Evolutionary conservation across 2,888 invertebrate genomes (phyloP).

Genomic region (Globia sparganii): DNA sequence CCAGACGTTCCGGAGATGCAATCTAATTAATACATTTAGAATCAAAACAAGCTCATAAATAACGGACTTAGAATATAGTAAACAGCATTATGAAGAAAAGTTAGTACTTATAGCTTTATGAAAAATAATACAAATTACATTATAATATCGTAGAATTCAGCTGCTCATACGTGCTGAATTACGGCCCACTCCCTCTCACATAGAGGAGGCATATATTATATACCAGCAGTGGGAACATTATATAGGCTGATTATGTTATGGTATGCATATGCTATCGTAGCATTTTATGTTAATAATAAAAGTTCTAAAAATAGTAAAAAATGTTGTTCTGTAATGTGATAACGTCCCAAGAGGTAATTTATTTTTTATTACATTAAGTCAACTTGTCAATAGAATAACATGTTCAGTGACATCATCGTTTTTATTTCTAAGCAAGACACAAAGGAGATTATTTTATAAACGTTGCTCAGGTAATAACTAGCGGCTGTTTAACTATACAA

Average conservation of each 20-base stretch:
- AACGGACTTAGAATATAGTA: not conserved
- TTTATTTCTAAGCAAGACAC: not conserved
- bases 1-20: not conserved
- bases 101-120: not conserved
- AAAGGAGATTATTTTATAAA: too few species aligned
- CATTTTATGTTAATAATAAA: not conserved
- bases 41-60: constrained; percentile 32
- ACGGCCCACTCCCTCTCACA: too few species aligned
- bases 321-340: not conserved
- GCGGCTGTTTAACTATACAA: too few species aligned
- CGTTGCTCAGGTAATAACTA: too few species aligned
- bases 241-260: too few species aligned
- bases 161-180: too few species aligned
- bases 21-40: constrained; percentile 33
- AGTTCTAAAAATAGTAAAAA: not conserved
- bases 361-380: not conserved
- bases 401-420: not conserved
- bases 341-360: not conserved
- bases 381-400: not conserved
- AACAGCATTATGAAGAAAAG: constrained; percentile 7
- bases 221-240: too few species aligned
- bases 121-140: not conserved
- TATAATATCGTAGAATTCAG: not conserved
- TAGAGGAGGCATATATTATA: too few species aligned
- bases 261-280: not conserved